Conservation (phyloP, 2,888 invertebrate genomes). For the Tetramorium bicarinatum region DNA sequence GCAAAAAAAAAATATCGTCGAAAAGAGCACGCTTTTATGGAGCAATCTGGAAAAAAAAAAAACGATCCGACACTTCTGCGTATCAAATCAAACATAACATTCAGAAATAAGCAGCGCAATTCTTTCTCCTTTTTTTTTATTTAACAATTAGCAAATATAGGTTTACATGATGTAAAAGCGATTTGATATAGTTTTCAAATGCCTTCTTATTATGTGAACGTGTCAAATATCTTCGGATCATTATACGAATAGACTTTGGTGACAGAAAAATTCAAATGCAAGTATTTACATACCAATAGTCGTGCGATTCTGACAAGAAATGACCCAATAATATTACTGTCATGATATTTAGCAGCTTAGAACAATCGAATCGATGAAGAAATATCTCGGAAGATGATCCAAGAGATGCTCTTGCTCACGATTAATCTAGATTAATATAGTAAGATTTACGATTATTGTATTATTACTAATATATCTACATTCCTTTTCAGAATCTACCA, state of each 20-base stretch:
- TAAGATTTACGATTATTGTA: constrained; percentile 84
- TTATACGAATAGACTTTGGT: constrained; percentile 5
- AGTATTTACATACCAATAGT: constrained; percentile 25
- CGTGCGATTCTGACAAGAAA: constrained; percentile 62
- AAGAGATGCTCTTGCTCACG: constrained; percentile 84
- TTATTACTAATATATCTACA: constrained; percentile 83
- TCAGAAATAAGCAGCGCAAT: not conserved
- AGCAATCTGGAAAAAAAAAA: not conserved
- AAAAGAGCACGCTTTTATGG: constrained; percentile 1
- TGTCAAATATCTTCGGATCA: not conserved
- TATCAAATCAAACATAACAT: constrained; percentile 37
- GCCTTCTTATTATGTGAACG: not conserved
- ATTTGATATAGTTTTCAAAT: not conserved
- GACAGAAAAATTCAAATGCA: constrained; percentile 7
- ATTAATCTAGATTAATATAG: constrained; percentile 84
- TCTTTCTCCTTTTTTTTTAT: not conserved
- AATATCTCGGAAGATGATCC: constrained; percentile 83
- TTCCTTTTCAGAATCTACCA: constrained; percentile 85
- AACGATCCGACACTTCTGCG: not conserved
- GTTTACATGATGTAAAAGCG: not conserved
- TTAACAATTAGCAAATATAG: not conserved
- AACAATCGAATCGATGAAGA: constrained; percentile 68
- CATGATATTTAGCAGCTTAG: constrained; percentile 74
- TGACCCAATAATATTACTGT: constrained; percentile 69
- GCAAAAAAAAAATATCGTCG: constrained; percentile 14